Evolutionary conservation across 1,140 invertebrate genomes (phyloP), one percentile per base, ranked within the genome.

Genomic region (Drosophila cardini): DNA sequence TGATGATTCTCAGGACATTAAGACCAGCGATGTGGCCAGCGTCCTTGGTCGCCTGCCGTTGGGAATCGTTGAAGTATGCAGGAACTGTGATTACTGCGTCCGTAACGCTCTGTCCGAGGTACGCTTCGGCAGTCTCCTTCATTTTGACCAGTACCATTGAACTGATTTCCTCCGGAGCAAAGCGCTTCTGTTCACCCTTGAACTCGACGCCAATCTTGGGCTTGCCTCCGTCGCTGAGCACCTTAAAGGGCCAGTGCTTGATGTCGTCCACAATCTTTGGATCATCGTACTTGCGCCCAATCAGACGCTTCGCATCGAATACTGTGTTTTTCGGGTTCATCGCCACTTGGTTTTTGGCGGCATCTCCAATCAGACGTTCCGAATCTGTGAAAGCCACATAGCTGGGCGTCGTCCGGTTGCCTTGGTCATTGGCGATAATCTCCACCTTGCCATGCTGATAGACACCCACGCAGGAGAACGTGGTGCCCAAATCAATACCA

Each of bases 351-450:
- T 95, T 96, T 91, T 96, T 96, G 77, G 98, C 98, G 56, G 97
- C 97, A 94, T 99, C 98, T 60, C 98, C 98, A 92, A 99, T 98
- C 63, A 99, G 95, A 92, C 98, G 96, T 92, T 99, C 98, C 1
- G 96, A 97, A 91, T 99, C 98, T 56, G 97, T 98, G 93, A 99
- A 99, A 34, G 97, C 98, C 16, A 99, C 98, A 94, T 98, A 99
- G 73, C 96, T 97, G 18, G 98, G 98, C 52, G 98, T 99, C 16
- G 98, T 99, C 77, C 98, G 94, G 93, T 99, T 99, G 86, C 98
- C 98, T 92, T 98, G 97, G 92, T 98, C 97, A 92, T 98, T 98
- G 82, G 97, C 97, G 82, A 98, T 98, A 82, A 98, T 98, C 92
- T 98, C 97, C 62, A 98, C 95, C 92, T 97, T 97, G 50, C 97